Percentiles rank a stretch among this genome's conserved stretches.
Evolutionary conservation across 1,140 invertebrate species (phyloP).

Genomic region (Brachionus rubens): DNA sequence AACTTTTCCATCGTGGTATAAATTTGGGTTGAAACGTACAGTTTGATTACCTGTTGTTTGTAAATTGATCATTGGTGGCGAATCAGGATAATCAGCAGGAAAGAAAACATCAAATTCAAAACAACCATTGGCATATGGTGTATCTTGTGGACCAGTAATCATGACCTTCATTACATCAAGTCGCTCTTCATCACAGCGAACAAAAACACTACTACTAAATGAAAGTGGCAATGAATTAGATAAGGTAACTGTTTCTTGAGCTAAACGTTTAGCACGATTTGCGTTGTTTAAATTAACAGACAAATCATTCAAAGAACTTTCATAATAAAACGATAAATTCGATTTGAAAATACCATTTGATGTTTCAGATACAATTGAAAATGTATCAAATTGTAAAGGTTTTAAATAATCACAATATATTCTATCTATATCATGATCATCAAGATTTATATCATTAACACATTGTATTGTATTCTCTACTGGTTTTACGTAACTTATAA

Average conservation of each 20-base stretch:
- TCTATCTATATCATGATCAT: constrained; percentile 61
- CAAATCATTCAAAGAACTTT: constrained; percentile 62
- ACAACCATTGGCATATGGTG: constrained; percentile 62
- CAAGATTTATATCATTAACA: not conserved
- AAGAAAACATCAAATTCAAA: constrained; percentile 65
- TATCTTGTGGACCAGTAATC: constrained; percentile 69
- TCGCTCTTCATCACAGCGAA: constrained; percentile 86
- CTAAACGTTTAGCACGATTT: constrained; percentile 80
- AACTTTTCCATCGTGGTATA: constrained; percentile 94
- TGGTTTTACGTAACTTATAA: constrained; percentile 23
- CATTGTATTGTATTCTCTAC: constrained; percentile 22
- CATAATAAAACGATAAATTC: constrained; percentile 84
- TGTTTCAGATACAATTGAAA: constrained; percentile 81
- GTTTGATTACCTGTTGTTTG: constrained; percentile 88
- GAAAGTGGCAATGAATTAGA: constrained; percentile 86
- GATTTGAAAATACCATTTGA: constrained; percentile 73
- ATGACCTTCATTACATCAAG: constrained; percentile 92
- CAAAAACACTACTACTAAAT: constrained; percentile 89
- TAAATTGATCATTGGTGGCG: constrained; percentile 74
- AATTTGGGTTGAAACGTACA: constrained; percentile 92
- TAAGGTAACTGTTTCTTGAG: constrained; percentile 91
- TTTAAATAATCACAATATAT: constrained; percentile 79
- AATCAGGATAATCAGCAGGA: constrained; percentile 61
- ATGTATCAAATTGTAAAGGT: constrained; percentile 81
- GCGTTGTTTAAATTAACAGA: constrained; percentile 76